Evolutionary conservation across 37 sponge, comb jelly and placozoan genomes (phyloP).

Genomic region (Bolinopsis microptera): DNA sequence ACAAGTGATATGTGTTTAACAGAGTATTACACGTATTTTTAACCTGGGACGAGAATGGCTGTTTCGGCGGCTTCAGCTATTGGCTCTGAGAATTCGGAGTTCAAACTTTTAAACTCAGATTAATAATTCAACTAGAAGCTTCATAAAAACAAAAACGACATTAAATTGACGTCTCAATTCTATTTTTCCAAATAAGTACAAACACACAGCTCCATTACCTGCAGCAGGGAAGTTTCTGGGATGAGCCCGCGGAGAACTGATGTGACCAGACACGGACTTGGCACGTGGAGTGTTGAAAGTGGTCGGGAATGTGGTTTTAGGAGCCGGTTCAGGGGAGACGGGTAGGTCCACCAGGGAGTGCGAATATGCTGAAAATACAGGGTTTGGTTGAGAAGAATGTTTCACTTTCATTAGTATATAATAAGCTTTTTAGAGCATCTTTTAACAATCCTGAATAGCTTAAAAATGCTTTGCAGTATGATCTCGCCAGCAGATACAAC

Average conservation of each 20-base stretch:
- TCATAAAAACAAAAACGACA: background rate
- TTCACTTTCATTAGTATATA: too few species aligned
- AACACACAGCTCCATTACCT: background rate
- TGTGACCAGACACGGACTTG: conserved; percentile 15
- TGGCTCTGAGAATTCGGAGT: background rate
- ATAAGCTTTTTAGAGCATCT: too few species aligned
- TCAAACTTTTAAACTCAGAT: background rate
- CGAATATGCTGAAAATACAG: background rate
- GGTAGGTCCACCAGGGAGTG: conserved; percentile 31
- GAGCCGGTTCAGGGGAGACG: conserved; percentile 5
- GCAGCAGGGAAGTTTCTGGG: background rate
- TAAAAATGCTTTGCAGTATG: too few species aligned
- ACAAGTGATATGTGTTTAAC: too few species aligned
- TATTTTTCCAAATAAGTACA: background rate
- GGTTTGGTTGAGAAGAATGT: too few species aligned
- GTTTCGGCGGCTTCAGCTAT: background rate
- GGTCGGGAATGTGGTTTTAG: conserved; percentile 23
- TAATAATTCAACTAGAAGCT: background rate
- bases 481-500: too few species aligned
- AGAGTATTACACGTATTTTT: background rate
- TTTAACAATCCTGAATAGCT: too few species aligned
- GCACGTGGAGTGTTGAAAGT: conserved; percentile 48
- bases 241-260: background rate
- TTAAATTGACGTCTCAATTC: background rate
- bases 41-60: background rate